Percentiles rank a stretch among this genome's conserved stretches.
These are phyloP conservation scores for Crypturellus tataupa DNA, from an alignment of 2,797 vertebrate species.

Conservation along the genomic window DNA sequence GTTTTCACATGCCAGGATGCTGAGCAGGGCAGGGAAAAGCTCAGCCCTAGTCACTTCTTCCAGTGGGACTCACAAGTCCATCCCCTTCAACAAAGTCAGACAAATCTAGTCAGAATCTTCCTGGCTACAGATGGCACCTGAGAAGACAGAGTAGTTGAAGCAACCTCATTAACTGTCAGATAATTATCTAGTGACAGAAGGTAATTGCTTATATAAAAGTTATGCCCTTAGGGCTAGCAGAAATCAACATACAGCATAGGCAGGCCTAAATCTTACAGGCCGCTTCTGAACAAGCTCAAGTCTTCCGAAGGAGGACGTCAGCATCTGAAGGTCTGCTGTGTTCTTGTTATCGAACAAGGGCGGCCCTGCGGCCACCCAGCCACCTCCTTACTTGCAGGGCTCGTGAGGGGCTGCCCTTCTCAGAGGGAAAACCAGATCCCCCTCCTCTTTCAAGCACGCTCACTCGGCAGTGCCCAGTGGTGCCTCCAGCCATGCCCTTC, in stretches of 20 bases:
- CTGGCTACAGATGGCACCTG: background rate
- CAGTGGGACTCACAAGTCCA: background rate
- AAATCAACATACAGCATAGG: background rate
- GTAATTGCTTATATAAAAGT: background rate
- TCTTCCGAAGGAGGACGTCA: background rate
- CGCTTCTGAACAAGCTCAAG: background rate
- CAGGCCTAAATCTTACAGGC: background rate
- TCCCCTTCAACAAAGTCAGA: background rate
- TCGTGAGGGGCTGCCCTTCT: background rate
- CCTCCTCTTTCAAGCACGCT: rapidly evolving
- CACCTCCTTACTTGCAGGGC: background rate
- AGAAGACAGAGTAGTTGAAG: background rate
- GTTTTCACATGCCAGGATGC: background rate
- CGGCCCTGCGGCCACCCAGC: background rate
- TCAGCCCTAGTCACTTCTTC: background rate
- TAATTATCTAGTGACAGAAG: background rate
- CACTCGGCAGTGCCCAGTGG: background rate
- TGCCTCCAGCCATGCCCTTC: background rate
- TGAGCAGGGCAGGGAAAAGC: background rate
- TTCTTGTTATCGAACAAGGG: background rate
- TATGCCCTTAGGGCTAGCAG: background rate
- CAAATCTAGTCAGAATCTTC: background rate
- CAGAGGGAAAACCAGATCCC: background rate
- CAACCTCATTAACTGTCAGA: background rate
- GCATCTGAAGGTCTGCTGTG: background rate